Evolutionary conservation across 2,888 invertebrate genomes (phyloP).

Genomic region (Blastobasis lacticolella): DNA sequence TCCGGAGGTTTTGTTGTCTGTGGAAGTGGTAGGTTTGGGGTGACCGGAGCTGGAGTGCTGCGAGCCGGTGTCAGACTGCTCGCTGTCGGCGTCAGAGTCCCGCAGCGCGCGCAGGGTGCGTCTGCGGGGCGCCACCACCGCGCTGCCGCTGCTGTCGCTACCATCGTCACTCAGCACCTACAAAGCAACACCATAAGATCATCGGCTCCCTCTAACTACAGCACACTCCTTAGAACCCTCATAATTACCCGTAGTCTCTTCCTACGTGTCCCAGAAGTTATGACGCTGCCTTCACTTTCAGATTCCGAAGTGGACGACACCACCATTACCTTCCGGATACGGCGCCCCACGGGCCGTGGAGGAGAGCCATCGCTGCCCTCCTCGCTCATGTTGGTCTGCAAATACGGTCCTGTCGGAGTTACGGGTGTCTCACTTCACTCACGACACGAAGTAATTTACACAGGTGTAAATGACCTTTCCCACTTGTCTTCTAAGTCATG

Average conservation of each 20-base stretch:
- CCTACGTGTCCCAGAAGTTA: constrained; percentile 49
- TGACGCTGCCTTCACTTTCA: constrained; percentile 63
- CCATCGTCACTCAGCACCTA: constrained; percentile 71
- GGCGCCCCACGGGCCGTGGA: constrained; percentile 45
- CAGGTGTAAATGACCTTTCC: constrained; percentile 65
- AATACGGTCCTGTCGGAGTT: constrained; percentile 29
- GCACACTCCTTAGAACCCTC: constrained; percentile 3
- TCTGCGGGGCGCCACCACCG: constrained; percentile 42
- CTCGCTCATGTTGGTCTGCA: constrained; percentile 48
- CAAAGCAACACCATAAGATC: constrained; percentile 33
- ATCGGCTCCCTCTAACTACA: neutral
- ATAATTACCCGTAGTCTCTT: constrained; percentile 56
- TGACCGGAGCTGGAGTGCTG: constrained; percentile 26
- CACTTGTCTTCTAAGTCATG: constrained; percentile 30
- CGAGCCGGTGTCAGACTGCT: constrained; percentile 42
- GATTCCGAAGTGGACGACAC: constrained; percentile 50
- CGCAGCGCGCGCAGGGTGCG: constrained; percentile 45
- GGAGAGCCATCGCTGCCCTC: constrained; percentile 51
- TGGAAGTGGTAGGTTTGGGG: constrained; percentile 16
- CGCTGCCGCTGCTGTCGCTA: constrained; percentile 57
- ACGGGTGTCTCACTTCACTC: constrained; percentile 28
- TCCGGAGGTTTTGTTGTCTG: constrained; percentile 25
- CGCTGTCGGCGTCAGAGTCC: constrained; percentile 54
- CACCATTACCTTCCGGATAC: constrained; percentile 48
- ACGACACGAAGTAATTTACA: constrained; percentile 58